A percentile compares a stretch with the other conserved stretches of the same genome.
Conservation (phyloP, 2,888 invertebrate species). For the Scaptomyza cyrtandrae region DNA sequence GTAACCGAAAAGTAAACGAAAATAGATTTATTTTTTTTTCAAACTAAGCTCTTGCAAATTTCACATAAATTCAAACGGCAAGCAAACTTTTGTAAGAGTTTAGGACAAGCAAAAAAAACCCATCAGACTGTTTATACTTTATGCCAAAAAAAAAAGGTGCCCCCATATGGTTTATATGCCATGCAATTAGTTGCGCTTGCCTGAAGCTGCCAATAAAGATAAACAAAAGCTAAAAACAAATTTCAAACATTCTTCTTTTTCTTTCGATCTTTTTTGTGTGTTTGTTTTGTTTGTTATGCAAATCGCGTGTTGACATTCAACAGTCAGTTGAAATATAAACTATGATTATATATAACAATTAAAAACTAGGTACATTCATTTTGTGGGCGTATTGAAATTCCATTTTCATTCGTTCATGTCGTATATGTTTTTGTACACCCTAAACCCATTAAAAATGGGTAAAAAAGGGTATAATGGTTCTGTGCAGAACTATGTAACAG, state of each 20-base stretch:
- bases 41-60: conserved; percentile 49
- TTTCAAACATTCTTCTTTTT: neutral
- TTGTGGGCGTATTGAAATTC: conserved; percentile 64
- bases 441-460: no score
- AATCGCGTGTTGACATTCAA: conserved; percentile 59
- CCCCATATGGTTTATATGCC: conserved; percentile 58
- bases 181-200: conserved; percentile 64
- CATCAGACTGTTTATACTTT: conserved; percentile 53
- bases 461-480: no score
- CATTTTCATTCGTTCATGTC: conserved; percentile 24
- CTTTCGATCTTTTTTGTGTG: no score
- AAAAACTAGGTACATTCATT: conserved; percentile 14
- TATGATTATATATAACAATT: conserved; percentile 39
- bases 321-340: conserved; percentile 34
- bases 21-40: conserved; percentile 28
- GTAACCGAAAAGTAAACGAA: conserved; percentile 27
- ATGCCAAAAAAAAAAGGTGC: conserved; percentile 44
- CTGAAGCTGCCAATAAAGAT: conserved; percentile 47
- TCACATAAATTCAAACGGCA: conserved; percentile 45
- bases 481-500: no score
- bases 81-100: conserved; percentile 18
- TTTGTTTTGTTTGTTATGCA: conserved; percentile 67
- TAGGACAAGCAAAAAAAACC: conserved; percentile 22
- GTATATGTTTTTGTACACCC: no score
- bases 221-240: conserved; percentile 45